These are phyloP conservation scores for Heliangelus exortis DNA, from an alignment of 2,797 vertebrate species.

Conservation along the genomic window DNA sequence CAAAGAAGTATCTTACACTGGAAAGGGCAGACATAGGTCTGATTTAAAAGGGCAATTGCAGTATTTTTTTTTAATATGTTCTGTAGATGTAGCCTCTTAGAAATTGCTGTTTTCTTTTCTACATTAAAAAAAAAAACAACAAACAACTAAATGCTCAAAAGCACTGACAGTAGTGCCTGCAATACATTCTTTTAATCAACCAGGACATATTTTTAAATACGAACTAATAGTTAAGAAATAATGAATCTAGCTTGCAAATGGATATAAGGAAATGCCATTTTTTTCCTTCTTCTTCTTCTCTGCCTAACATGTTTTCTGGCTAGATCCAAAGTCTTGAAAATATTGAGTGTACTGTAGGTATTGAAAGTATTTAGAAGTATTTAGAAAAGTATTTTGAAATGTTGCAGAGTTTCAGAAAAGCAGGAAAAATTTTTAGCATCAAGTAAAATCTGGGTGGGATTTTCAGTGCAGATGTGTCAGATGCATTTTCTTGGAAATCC, in stretches of 20 bases:
- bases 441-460: neutral
- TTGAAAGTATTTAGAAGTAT: neutral
- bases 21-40: neutral
- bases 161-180: neutral
- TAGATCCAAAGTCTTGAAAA: neutral
- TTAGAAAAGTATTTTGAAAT: neutral
- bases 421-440: neutral
- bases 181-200: neutral
- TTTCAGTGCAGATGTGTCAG: slow-evolving; percentile 37
- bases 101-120: neutral
- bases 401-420: neutral
- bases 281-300: neutral
- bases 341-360: neutral
- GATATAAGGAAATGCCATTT: neutral
- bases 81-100: neutral
- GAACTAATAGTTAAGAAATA: neutral
- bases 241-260: neutral
- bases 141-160: neutral
- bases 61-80: neutral
- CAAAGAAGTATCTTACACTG: neutral
- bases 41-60: neutral
- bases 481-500: slow-evolving; percentile 20
- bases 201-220: neutral
- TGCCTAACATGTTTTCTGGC: neutral
- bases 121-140: neutral